Evolutionary conservation across 2,888 invertebrate genomes (phyloP).

Genomic region (Hirtodrosophila cameraria): DNA sequence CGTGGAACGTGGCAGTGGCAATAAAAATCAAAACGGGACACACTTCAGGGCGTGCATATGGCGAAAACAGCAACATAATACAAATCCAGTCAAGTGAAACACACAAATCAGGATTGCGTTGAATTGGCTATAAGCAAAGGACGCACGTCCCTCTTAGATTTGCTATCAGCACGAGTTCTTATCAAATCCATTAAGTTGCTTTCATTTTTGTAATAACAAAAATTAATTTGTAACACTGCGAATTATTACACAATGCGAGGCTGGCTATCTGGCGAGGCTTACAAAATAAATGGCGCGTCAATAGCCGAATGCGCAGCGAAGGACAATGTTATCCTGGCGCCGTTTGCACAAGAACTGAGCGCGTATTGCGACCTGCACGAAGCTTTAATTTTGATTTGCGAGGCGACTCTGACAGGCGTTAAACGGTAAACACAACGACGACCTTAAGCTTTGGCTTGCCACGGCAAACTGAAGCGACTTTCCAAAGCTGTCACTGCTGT

Average conservation of each 20-base stretch:
- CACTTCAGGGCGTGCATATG: constrained; percentile 50
- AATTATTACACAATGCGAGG: constrained; percentile 58
- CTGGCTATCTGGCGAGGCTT: not conserved
- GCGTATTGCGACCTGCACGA: constrained; percentile 37
- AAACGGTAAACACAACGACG: constrained; percentile 25
- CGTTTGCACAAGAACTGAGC: constrained; percentile 64
- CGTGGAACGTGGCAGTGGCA: constrained; percentile 32
- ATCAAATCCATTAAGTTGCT: not conserved
- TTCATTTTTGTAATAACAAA: not conserved
- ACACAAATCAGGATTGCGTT: constrained; percentile 17
- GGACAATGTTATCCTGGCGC: constrained; percentile 42
- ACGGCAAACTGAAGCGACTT: constrained; percentile 61
- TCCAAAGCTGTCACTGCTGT: constrained; percentile 34
- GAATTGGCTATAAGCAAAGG: constrained; percentile 5
- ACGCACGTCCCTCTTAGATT: not conserved
- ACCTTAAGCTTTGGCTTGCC: constrained; percentile 66
- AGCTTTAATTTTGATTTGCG: constrained; percentile 27
- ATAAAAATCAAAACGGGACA: constrained; percentile 63
- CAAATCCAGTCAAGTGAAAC: constrained; percentile 54
- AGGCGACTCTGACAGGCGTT: constrained; percentile 16
- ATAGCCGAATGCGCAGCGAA: not conserved
- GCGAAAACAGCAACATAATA: constrained; percentile 43
- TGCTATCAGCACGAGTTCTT: constrained; percentile 3
- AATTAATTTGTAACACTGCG: constrained; percentile 43
- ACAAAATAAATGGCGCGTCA: too few species aligned